Conservation (phyloP, 2,888 invertebrate species). For the Drosophila mimica region DNA sequence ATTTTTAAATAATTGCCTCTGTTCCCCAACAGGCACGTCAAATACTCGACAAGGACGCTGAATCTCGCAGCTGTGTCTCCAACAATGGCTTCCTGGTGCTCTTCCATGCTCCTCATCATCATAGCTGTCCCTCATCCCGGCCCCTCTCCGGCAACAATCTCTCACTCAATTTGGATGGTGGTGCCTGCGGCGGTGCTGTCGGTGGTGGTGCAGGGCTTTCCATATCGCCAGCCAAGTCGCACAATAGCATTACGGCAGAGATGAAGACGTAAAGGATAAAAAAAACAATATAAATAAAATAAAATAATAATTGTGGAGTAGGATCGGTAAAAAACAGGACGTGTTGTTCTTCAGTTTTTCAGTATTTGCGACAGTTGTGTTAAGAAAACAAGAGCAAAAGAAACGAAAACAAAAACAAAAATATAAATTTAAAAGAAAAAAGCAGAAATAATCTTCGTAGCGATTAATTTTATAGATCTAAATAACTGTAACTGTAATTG, state of each 20-base stretch:
- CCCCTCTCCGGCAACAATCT: slow-evolving; percentile 71
- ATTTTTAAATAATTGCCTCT: neutral
- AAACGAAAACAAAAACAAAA: slow-evolving; percentile 23
- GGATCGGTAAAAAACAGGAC: slow-evolving; percentile 24
- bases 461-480: slow-evolving; percentile 45
- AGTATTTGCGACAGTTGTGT: slow-evolving; percentile 69
- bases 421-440: slow-evolving; percentile 29
- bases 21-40: slow-evolving; percentile 80
- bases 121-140: slow-evolving; percentile 59
- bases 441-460: slow-evolving; percentile 62
- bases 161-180: slow-evolving; percentile 67
- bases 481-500: slow-evolving; percentile 48
- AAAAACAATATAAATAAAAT: slow-evolving; percentile 3
- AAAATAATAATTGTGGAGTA: neutral
- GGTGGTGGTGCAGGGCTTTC: slow-evolving; percentile 59
- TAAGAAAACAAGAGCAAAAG: slow-evolving; percentile 27
- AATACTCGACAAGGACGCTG: slow-evolving; percentile 84
- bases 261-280: slow-evolving; percentile 69
- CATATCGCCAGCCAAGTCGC: slow-evolving; percentile 81
- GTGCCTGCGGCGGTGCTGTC: slow-evolving; percentile 36
- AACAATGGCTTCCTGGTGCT: slow-evolving; percentile 84
- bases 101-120: slow-evolving; percentile 77
- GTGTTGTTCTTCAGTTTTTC: slow-evolving; percentile 50
- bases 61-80: slow-evolving; percentile 83
- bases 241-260: slow-evolving; percentile 73